Percentiles rank a stretch among this genome's conserved stretches.
Conservation (phyloP, 2,888 invertebrate genomes). For the Neoaliturus tenellus region DNA sequence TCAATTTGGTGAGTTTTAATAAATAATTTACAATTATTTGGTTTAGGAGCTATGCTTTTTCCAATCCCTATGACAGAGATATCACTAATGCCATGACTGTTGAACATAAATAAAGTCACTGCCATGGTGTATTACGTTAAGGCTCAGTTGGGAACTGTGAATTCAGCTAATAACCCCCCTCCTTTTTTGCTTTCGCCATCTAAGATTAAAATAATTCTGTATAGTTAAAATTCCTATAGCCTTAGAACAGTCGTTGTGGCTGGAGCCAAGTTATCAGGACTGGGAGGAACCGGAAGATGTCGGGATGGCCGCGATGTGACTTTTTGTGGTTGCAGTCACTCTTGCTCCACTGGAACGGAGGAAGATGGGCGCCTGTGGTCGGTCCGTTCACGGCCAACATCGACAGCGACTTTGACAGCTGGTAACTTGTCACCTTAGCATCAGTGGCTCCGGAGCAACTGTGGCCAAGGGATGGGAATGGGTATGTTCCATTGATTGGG, state of each 20-base stretch:
- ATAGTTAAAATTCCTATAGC: too few relatives aligned
- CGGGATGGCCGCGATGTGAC: constrained; percentile 82
- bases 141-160: too few relatives aligned
- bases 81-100: too few relatives aligned
- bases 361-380: constrained; percentile 75
- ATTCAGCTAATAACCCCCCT: too few relatives aligned
- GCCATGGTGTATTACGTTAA: too few relatives aligned
- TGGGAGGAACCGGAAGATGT: constrained; percentile 80
- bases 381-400: constrained; percentile 77
- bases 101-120: too few relatives aligned
- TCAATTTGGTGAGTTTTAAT: too few relatives aligned
- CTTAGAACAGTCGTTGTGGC: neutral
- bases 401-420: constrained; percentile 71
- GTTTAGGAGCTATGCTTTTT: too few relatives aligned
- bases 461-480: constrained; percentile 81
- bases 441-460: constrained; percentile 83
- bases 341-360: constrained; percentile 81
- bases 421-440: constrained; percentile 77
- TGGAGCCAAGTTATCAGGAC: constrained; percentile 76
- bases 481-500: constrained; percentile 81
- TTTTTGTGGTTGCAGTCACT: constrained; percentile 77
- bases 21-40: too few relatives aligned
- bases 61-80: too few relatives aligned
- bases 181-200: too few relatives aligned
- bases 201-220: too few relatives aligned